These are phyloP conservation scores for Macaca fascicularis DNA, from an alignment of 2,113 vertebrate species.

Conservation along the genomic window DNA sequence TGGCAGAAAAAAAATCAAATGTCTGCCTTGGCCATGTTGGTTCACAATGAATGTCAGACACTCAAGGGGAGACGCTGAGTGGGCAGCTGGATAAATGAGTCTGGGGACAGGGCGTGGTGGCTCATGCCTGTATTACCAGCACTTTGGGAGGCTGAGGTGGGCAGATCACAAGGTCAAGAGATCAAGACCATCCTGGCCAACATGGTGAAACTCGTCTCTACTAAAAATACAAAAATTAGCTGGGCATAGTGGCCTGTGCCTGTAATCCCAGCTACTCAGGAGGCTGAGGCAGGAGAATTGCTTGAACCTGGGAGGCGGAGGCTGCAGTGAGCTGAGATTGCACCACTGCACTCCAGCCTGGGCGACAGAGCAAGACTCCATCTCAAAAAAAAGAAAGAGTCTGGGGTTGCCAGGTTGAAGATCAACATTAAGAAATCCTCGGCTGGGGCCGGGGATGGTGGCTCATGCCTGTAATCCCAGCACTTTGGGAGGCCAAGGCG, in stretches of 20 bases:
- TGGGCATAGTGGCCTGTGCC: background rate
- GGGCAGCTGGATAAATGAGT: rapidly evolving
- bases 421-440: background rate
- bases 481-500: too few species aligned
- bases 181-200: background rate
- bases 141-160: background rate
- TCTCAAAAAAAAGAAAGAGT: background rate
- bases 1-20: background rate
- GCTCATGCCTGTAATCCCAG: too few species aligned
- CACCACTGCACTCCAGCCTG: background rate
- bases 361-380: background rate
- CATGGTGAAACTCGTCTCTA: background rate
- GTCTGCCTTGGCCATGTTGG: background rate
- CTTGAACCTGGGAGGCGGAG: background rate
- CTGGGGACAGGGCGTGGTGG: rapidly evolving
- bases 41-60: rapidly evolving
- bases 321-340: background rate
- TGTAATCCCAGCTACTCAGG: background rate
- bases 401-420: background rate
- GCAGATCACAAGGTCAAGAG: background rate
- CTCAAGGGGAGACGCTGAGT: rapidly evolving
- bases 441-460: too few species aligned
- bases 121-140: background rate
- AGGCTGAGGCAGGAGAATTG: background rate
- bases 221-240: background rate